Evolutionary conservation across 30 jellyfish, hydroid and myxozoan genomes (phyloP), one percentile per base, ranked within the genome.

Genomic region (Hydra vulgaris): DNA sequence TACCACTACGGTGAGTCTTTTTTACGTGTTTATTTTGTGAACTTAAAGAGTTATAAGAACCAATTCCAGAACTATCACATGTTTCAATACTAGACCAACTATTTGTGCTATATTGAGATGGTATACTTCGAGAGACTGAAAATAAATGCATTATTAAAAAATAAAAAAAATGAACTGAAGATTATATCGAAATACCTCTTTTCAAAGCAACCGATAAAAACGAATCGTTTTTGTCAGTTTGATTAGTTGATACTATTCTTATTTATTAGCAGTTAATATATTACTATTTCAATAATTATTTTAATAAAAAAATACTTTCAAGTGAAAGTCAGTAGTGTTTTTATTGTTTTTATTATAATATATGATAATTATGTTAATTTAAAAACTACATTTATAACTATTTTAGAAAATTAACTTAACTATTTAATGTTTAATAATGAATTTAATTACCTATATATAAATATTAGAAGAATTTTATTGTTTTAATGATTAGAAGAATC

Each of bases 41-140:
- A 24, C 76, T 85, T 70, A 94, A 82, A 18, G 99, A 94, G 70
- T 86, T 79, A 72, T 94, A 85, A 0, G 99, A 94, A 18, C 99
- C 99, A 74, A 94, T 88, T 25, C 99, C 99, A 22, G 99, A 94
- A 16, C 96, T 87, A 75, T 85, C 95, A 19, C 96, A 84, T 21
- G 99, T 94, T 73, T 87, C 99, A 52, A 82, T 88, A 53, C 96
- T 87, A 0, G 99, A 94, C 99, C 99, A 94, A 25, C 97, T 88
- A 18, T 94, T 84, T 70, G 95, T 70, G 18, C 93, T 80, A 24
- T 88, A 89, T 23, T 75, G 95, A 22, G 22, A 61, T 1, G 95
- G 70, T 21, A 82, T 26, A 53, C 19, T 20, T 23, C 61, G 61
- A 40, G 61, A 40, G 12, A 54, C 19, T 79, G 81, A 18, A 77